phyloP scores from a whole-genome alignment of 1,140 invertebrate genomes.

The Subanguina moxae region DNA sequence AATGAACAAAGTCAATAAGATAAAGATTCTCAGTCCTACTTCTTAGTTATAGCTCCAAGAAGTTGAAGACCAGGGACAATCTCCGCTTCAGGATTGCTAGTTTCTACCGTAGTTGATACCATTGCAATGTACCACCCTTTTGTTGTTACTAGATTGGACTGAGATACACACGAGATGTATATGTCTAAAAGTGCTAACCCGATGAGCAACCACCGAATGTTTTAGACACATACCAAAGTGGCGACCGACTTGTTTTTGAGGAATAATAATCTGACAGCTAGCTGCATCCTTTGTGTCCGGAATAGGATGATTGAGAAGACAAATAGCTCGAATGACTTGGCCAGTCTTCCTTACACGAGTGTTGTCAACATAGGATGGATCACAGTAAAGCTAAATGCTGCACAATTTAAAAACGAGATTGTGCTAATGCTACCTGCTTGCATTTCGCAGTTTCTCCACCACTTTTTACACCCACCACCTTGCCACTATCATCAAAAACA shows the following conservation, averaged over 20 bases:
- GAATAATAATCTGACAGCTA: slow-evolving; percentile 98
- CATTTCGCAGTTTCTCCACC: slow-evolving; percentile 86
- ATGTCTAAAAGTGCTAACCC: slow-evolving; percentile 71
- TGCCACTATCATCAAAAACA: slow-evolving; percentile 74
- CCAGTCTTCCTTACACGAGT: slow-evolving; percentile 69
- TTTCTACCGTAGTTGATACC: slow-evolving; percentile 99
- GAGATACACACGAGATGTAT: slow-evolving; percentile 91
- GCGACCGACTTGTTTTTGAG: slow-evolving; percentile 86
- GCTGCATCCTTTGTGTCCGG: slow-evolving; percentile 86
- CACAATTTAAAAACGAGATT: slow-evolving; percentile 2
- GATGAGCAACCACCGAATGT: not conserved
- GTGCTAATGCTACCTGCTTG: slow-evolving; percentile 73
- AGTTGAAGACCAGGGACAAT: slow-evolving; percentile 89
- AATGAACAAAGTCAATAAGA: not conserved
- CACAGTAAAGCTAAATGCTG: slow-evolving; percentile 74
- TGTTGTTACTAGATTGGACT: slow-evolving; percentile 90
- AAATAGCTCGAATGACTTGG: slow-evolving; percentile 92
- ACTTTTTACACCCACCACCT: slow-evolving; percentile 84
- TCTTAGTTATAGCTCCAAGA: slow-evolving; percentile 85
- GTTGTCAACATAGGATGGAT: slow-evolving; percentile 81
- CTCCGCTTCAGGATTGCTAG: slow-evolving; percentile 85
- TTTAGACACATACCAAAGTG: slow-evolving; percentile 64
- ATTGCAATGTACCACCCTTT: slow-evolving; percentile 98
- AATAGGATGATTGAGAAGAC: slow-evolving; percentile 93
- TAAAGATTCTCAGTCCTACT: slow-evolving; percentile 69